Evolutionary conservation across 2,888 invertebrate genomes (phyloP), one percentile per base, ranked within the genome.

Genomic region (Parnassius glacialis): DNA sequence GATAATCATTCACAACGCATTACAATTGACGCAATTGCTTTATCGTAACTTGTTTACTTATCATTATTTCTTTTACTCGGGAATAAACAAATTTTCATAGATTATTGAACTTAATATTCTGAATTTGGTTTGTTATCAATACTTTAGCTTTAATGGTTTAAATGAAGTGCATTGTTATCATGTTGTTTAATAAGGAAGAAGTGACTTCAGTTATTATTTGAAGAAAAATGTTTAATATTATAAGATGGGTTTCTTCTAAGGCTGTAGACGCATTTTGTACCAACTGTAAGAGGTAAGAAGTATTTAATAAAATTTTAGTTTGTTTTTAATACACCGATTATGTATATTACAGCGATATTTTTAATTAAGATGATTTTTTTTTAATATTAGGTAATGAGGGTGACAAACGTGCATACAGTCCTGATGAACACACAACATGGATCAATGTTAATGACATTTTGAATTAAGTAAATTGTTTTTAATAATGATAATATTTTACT

Each of bases 231-330:
- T 56, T 61, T 56, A 51, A 34, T 16, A 12, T 51, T 34, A 7
- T 61, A 45, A 56, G 56, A 11, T 52, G 52, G 9, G 41, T 52
- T 20, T 52, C 42, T 42, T 52, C 52, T 0, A 52, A 61, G 10
- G 10, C 57, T 16, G 52, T 10, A 12, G 61, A 57, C 1, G 10
- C 68, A 50, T 79, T 80, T 72, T 74, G 70, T 58, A 67, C 72
- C 12, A 67, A 75, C 44, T 76, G 75, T 70, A 61, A 76, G 60
- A 76, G 85, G 85, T 85, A 79, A 65, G 74, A 62, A 34, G 7
- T 34, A 34, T 34, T 34, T 34, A 34, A 34, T 9, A 7, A 13
- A 10, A 50, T 50, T 16, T 50, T 10, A 20, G n/a, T 50, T 9
- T 10, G 16, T 13, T 13, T 13, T 50, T 10, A 50, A 13, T 16